A percentile compares a stretch with the other conserved stretches of the same genome.
Evolutionary conservation across 2,888 invertebrate species (phyloP).

Genomic region (Tinea trinotella): DNA sequence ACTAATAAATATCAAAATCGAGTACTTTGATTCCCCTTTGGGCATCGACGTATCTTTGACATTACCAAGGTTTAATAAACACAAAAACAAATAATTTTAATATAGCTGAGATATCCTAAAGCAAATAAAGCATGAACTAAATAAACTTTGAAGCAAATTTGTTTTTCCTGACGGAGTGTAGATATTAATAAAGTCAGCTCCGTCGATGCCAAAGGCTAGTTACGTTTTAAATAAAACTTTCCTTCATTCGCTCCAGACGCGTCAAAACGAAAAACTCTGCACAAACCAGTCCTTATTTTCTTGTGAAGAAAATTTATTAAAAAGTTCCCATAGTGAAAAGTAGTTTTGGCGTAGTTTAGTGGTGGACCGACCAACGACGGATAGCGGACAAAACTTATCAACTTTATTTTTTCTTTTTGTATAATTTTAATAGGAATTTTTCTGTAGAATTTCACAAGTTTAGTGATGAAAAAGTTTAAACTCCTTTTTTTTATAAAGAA

Average conservation of each 20-base stretch:
- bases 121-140: too few species aligned
- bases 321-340: constrained; percentile 25
- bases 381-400: not conserved
- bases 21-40: too few species aligned
- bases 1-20: too few species aligned
- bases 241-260: constrained; percentile 11
- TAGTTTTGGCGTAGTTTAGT: constrained; percentile 10
- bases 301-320: constrained; percentile 27
- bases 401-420: not conserved
- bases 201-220: constrained; percentile 10
- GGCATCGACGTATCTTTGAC: too few species aligned
- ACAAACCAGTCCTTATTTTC: constrained; percentile 1
- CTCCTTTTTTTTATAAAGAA: too few species aligned
- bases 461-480: too few species aligned
- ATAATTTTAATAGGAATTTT: too few species aligned
- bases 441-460: not conserved
- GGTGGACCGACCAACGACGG: not conserved
- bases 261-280: constrained; percentile 16
- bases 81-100: too few species aligned
- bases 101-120: too few species aligned
- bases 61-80: too few species aligned
- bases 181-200: not conserved
- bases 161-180: too few species aligned
- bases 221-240: constrained; percentile 17
- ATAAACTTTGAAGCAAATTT: too few species aligned